Base-by-base conservation (phyloP, 2,113 vertebrate genomes). In the Eurystomus gularis region DNA sequence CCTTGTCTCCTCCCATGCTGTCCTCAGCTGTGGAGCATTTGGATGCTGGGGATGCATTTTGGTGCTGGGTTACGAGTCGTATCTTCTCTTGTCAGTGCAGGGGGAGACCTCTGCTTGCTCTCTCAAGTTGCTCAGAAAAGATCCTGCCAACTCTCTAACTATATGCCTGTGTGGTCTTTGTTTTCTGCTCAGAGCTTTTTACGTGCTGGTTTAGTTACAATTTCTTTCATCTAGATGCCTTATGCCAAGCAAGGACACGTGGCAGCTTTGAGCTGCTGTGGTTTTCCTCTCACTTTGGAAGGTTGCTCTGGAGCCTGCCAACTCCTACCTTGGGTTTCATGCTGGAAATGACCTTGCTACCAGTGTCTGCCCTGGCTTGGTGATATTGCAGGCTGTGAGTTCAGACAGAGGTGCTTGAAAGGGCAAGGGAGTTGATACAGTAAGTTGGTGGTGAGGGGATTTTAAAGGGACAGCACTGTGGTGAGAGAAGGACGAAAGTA, bases 191-290 rank as follows among this genome's bases (percentile, higher is more conserved):
- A 15, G 42, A 37, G 35, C 31, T 44, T 21, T 42, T n/a, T 51
- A n/a, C 33, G 52, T 71, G 31, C 24, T 4, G 9, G 4, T 70
- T 17, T 5, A 49, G 20, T 20, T 19, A 54, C 2, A 6, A 37
- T 42, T 66, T 25, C 21, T 75, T 72, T 39, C 19, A 42, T 33
- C 21, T 12, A 64, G 48, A 4, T 40, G 13, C 33, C 37, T 55
- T 57, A 7, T 3, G 7, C 35, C 55, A 33, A 61, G 40, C 18
- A 42, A 49, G 55, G 40, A 46, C 6, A 16, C 3, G 0, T 0
- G 0, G 3, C 37, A 42, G 37, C 14, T 73, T n/a, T 35, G 44
- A 40, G 4, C 2, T 0, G 3, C 4, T 20, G 29, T 33, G n/a
- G 21, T 5, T 46, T 89, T 4, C 4, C 11, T 28, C 23, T 58